Conservation (phyloP, 2,888 invertebrate species). For the Standfussiana lucernea region DNA sequence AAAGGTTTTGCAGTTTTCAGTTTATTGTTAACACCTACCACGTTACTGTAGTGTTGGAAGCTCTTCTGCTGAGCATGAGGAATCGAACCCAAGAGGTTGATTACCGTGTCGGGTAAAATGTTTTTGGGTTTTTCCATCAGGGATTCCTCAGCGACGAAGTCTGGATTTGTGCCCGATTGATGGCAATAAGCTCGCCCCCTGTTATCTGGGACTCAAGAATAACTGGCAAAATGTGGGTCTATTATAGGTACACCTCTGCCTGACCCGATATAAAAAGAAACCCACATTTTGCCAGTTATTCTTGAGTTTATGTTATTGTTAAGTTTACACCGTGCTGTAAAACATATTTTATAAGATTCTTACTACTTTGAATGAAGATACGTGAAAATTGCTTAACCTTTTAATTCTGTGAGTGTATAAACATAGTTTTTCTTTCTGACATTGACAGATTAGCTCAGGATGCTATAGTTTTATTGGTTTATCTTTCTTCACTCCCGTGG, state of each 20-base stretch:
- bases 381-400: neutral
- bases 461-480: neutral
- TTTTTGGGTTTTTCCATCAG: neutral
- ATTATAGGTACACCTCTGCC: neutral
- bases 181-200: neutral
- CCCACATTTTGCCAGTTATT: too few relatives aligned
- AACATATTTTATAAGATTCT: neutral
- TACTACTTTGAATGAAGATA: neutral
- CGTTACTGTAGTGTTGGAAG: neutral
- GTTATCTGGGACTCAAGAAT: neutral
- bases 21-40: neutral
- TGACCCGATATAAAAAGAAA: too few relatives aligned
- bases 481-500: neutral
- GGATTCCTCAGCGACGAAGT: neutral
- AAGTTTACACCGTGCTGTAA: neutral
- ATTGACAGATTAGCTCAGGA: slow-evolving; percentile 10
- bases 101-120: neutral
- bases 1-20: neutral
- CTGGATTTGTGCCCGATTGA: neutral
- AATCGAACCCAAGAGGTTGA: too few relatives aligned
- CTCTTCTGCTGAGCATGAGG: neutral
- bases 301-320: too few relatives aligned
- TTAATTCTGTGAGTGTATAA: neutral
- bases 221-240: neutral
- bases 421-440: neutral